These are phyloP conservation scores for Mystacides longicornis DNA, from an alignment of 2,888 invertebrate species.

Conservation along the genomic window DNA sequence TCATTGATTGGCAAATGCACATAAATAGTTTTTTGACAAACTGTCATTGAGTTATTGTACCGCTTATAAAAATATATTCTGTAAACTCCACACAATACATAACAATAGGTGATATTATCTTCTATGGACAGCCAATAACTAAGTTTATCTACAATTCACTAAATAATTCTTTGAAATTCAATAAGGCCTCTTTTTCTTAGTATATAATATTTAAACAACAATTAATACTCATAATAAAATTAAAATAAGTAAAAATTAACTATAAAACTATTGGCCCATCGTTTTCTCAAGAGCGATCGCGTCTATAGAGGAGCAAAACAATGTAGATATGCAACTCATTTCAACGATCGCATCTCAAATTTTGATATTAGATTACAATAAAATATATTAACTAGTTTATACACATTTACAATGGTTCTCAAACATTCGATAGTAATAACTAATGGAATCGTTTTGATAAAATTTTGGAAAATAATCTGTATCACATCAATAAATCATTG, in stretches of 20 bases:
- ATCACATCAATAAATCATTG: too few relatives aligned
- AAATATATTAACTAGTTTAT: too few relatives aligned
- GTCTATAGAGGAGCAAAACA: too few relatives aligned
- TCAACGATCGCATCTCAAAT: too few relatives aligned
- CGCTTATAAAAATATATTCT: too few relatives aligned
- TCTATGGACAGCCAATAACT: conserved; percentile 19
- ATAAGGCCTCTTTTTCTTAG: conserved; percentile 1
- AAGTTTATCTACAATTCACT: background rate
- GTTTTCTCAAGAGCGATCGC: conserved; percentile 25
- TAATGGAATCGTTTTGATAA: background rate
- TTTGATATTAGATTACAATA: too few relatives aligned
- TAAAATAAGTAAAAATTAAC: conserved; percentile 15
- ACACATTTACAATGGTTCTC: background rate
- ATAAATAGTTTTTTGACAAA: too few relatives aligned
- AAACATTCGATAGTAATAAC: background rate
- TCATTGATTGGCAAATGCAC: too few relatives aligned
- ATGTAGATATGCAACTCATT: too few relatives aligned
- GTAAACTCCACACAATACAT: too few relatives aligned
- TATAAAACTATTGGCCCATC: conserved; percentile 26
- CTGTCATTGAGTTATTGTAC: too few relatives aligned
- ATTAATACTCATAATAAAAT: conserved; percentile 25
- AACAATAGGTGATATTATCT: too few relatives aligned
- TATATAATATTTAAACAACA: conserved; percentile 17
- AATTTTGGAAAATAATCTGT: background rate
- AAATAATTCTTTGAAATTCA: background rate